These are phyloP conservation scores for Diplodus puntazzo DNA, from an alignment of 2,797 vertebrate species.

Conservation along the genomic window DNA sequence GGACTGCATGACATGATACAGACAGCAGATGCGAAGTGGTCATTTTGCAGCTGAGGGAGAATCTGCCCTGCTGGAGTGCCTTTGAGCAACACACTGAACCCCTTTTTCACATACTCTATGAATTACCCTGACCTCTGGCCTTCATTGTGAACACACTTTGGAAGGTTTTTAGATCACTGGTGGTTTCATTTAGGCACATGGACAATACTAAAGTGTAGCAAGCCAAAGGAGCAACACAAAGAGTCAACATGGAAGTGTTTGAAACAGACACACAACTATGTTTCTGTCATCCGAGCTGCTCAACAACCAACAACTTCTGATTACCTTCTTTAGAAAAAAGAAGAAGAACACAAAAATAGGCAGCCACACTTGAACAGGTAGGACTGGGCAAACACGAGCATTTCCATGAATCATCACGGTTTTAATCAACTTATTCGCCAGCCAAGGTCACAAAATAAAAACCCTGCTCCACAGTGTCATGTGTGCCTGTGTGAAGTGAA, in stretches of 20 bases:
- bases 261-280: slow-evolving; percentile 35
- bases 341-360: background rate
- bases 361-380: slow-evolving; percentile 12
- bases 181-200: background rate
- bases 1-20: slow-evolving; percentile 45
- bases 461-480: slow-evolving; percentile 16
- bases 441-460: slow-evolving; percentile 33
- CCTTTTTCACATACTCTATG: background rate
- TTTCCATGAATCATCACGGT: background rate
- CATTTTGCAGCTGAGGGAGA: slow-evolving; percentile 27
- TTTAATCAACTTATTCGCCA: background rate
- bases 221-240: slow-evolving; percentile 18
- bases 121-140: slow-evolving; percentile 27
- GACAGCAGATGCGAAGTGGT: slow-evolving; percentile 27
- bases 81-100: slow-evolving; percentile 35
- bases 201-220: background rate
- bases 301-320: slow-evolving; percentile 11
- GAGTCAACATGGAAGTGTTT: slow-evolving; percentile 15
- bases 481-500: background rate
- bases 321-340: background rate
- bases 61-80: slow-evolving; percentile 14
- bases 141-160: slow-evolving; percentile 1
- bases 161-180: background rate
- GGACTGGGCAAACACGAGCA: background rate
- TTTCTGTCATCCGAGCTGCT: slow-evolving; percentile 47